Conservation (phyloP, 2,113 vertebrate genomes). For the Cyprinodon variegatus region DNA sequence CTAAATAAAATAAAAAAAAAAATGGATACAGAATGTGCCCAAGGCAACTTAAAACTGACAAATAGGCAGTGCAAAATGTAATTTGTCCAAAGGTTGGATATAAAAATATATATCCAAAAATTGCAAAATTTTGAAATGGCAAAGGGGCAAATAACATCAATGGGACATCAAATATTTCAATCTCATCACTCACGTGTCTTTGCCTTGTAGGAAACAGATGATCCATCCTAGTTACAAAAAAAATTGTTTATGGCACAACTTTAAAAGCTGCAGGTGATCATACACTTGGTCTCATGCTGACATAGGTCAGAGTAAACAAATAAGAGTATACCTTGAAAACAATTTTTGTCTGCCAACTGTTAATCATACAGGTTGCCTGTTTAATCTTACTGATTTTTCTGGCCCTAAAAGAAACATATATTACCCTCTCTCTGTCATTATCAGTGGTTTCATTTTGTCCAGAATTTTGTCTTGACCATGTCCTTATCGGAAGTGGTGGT, state of each 20-base stretch:
- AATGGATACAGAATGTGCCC: too few relatives aligned
- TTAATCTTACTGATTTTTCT: too few relatives aligned
- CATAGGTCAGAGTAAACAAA: too few relatives aligned
- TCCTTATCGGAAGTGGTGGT: background rate
- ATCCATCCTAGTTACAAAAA: constrained; percentile 23
- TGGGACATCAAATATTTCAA: background rate
- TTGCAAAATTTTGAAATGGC: background rate
- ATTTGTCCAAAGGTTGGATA: background rate
- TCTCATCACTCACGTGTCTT: constrained; percentile 21
- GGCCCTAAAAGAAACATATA: too few relatives aligned
- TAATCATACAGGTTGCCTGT: too few relatives aligned
- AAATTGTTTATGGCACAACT: rapidly evolving
- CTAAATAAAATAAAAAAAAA: too few relatives aligned
- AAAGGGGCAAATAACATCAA: background rate
- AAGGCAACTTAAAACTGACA: too few relatives aligned
- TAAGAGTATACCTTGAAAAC: too few relatives aligned
- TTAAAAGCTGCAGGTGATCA: background rate
- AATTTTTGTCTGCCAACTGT: too few relatives aligned
- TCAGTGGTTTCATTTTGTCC: background rate
- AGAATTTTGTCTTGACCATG: background rate
- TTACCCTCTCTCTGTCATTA: background rate
- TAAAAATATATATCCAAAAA: background rate
- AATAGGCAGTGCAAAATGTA: background rate
- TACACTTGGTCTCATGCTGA: too few relatives aligned
- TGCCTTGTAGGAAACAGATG: background rate